Conservation (phyloP, 1,140 invertebrate genomes). For the Drosophila lacteicornis region DNA sequence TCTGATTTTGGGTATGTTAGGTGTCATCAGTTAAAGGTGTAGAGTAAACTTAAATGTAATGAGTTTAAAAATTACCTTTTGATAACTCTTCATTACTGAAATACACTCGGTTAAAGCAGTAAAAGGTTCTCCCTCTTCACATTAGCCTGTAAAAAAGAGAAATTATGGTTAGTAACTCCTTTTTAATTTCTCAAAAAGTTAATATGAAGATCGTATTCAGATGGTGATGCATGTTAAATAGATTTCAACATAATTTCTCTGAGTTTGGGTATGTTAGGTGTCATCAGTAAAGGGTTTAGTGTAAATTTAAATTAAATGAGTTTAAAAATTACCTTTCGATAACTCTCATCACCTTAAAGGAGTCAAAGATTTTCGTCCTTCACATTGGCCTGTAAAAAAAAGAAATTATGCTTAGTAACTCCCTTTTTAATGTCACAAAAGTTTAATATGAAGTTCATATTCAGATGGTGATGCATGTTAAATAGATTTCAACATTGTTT, state of each 20-base stretch:
- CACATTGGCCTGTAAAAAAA: slow-evolving; percentile 12
- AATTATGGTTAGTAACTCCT: neutral
- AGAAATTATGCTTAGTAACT: neutral
- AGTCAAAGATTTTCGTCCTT: no score
- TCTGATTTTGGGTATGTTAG: slow-evolving; percentile 45
- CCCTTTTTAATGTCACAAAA: neutral
- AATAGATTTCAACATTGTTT: slow-evolving; percentile 63
- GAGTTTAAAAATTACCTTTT: neutral
- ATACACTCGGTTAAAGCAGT: no score
- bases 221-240: slow-evolving; percentile 74
- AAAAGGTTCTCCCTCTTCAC: no score
- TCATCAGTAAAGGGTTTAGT: no score
- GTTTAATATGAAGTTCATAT: neutral
- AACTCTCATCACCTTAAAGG: no score
- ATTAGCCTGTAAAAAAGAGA: slow-evolving; percentile 15
- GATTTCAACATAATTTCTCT: slow-evolving; percentile 68
- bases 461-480: slow-evolving; percentile 78
- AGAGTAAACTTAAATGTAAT: no score
- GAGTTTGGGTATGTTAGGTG: slow-evolving; percentile 43
- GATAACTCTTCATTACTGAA: neutral
- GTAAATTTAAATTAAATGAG: no score
- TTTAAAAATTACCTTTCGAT: no score
- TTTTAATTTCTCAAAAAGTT: neutral
- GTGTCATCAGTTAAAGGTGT: slow-evolving; percentile 46
- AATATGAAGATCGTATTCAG: slow-evolving; percentile 12